Percentiles rank a stretch among this genome's conserved stretches.
phyloP scores from a whole-genome alignment of 1,140 invertebrate species.

The Latrodectus geometricus region DNA sequence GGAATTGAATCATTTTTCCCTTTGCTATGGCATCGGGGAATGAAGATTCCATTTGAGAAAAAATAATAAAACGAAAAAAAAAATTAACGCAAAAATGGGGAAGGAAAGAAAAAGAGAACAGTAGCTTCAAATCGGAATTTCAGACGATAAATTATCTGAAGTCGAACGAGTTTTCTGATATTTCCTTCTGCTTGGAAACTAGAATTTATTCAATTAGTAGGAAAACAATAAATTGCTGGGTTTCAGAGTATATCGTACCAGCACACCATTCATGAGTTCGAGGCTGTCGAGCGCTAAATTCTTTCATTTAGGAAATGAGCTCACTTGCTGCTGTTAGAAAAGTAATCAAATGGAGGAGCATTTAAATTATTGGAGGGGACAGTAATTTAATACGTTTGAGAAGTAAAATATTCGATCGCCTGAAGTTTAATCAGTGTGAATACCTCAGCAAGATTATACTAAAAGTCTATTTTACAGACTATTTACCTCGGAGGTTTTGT shows the following conservation, averaged over 20 bases:
- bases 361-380: conserved; percentile 25
- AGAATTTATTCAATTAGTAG: conserved; percentile 46
- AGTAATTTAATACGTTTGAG: not conserved
- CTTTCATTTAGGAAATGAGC: conserved; percentile 18
- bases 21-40: not conserved
- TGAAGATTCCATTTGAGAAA: conserved; percentile 25
- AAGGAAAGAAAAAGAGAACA: not conserved
- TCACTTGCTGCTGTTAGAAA: conserved; percentile 19
- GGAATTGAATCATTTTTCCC: conserved; percentile 17
- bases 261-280: not conserved
- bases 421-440: not conserved
- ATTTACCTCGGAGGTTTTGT: too few relatives aligned
- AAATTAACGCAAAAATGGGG: not conserved
- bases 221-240: conserved; percentile 36
- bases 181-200: conserved; percentile 1
- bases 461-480: not conserved
- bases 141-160: conserved; percentile 22
- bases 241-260: conserved; percentile 8
- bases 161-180: conserved; percentile 39
- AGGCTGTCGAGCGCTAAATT: not conserved
- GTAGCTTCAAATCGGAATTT: conserved; percentile 14
- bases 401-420: not conserved
- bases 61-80: conserved; percentile 8
- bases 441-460: not conserved
- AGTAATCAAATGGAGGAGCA: conserved; percentile 25